Evolutionary conservation across 2,113 vertebrate species (phyloP).

Genomic region (Leucosticte australis): DNA sequence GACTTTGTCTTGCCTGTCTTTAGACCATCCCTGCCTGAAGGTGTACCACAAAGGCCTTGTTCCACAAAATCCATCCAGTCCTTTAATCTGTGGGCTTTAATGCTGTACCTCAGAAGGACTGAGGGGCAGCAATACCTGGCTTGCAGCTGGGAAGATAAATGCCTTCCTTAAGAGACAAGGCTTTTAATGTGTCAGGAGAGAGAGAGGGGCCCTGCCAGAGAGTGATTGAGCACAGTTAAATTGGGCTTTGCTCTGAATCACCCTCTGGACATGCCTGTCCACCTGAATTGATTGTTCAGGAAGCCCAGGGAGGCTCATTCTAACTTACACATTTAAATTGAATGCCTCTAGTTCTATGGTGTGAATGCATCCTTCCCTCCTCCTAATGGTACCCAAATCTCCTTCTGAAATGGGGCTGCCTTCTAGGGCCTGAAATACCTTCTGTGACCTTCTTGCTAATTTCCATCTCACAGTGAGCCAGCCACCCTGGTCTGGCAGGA

Average conservation of each 20-base stretch:
- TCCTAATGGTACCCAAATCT: neutral
- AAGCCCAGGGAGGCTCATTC: neutral
- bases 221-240: constrained; percentile 7
- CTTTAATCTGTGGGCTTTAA: neutral
- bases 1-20: neutral
- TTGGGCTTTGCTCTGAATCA: constrained; percentile 14
- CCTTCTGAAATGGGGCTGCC: neutral
- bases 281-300: constrained; percentile 15
- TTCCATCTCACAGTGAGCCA: neutral
- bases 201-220: neutral
- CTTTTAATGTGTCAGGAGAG: constrained; percentile 42
- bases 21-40: neutral
- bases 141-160: neutral
- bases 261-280: constrained; percentile 20
- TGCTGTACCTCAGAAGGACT: neutral
- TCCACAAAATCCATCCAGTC: neutral
- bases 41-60: neutral
- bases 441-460: neutral
- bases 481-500: neutral
- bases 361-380: neutral
- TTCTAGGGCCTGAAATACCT: neutral
- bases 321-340: neutral
- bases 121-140: neutral
- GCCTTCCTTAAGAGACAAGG: neutral
- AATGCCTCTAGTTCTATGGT: neutral